These are phyloP conservation scores for Acronicta aceris DNA, from an alignment of 2,888 invertebrate genomes.

Conservation along the genomic window DNA sequence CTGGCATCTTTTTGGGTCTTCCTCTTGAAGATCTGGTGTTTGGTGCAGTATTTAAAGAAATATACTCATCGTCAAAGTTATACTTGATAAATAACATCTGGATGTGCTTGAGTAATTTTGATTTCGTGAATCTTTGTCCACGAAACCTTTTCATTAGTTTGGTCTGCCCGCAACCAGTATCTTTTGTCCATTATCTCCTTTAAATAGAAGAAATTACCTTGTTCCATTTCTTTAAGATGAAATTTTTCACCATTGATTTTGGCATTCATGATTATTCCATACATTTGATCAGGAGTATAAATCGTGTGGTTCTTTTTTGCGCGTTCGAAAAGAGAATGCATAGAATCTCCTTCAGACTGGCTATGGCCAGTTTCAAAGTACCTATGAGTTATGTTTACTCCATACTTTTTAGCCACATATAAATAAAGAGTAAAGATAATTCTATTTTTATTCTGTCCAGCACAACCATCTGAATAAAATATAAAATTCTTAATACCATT, in stretches of 20 bases:
- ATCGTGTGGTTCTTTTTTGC: conserved; percentile 21
- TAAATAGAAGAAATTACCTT: conserved; percentile 28
- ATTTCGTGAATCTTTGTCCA: conserved; percentile 23
- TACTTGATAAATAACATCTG: conserved; percentile 21
- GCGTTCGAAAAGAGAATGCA: too few relatives aligned
- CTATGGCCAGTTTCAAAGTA: too few relatives aligned
- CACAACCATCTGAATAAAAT: too few relatives aligned
- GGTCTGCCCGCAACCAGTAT: conserved; percentile 24
- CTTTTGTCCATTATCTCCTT: conserved; percentile 27
- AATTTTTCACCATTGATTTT: conserved; percentile 30
- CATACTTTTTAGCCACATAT: too few relatives aligned
- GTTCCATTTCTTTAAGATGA: conserved; percentile 26
- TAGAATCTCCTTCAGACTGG: too few relatives aligned
- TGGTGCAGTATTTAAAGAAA: conserved; percentile 19
- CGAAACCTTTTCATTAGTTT: conserved; percentile 26
- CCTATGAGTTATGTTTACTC: too few relatives aligned
- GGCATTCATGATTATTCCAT: conserved; percentile 27
- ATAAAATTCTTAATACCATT: too few relatives aligned
- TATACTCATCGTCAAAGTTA: conserved; percentile 21
- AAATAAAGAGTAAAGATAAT: too few relatives aligned
- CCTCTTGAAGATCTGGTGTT: not conserved
- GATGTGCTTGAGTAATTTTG: conserved; percentile 11
- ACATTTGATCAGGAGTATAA: conserved; percentile 31
- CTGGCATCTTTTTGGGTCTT: too few relatives aligned
- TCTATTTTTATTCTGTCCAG: too few relatives aligned